Conservation (phyloP, 2,888 invertebrate genomes). For the Clivina fossor region DNA sequence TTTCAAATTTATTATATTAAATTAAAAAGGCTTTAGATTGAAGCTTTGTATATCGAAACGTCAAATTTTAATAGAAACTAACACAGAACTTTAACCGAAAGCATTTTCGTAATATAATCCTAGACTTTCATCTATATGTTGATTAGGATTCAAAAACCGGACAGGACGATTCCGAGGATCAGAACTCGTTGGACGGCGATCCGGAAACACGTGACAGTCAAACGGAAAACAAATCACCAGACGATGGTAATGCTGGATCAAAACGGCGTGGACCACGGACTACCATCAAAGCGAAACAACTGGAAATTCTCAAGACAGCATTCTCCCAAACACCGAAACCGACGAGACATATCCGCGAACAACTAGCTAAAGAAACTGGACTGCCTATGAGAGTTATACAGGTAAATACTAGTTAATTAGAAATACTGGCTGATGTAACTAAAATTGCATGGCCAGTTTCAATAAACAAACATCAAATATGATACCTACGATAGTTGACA, state of each 20-base stretch:
- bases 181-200: slow-evolving; percentile 87
- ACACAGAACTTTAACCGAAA: no score
- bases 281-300: slow-evolving; percentile 98
- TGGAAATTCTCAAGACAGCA: slow-evolving; percentile 97
- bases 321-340: slow-evolving; percentile 99
- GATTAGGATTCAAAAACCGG: slow-evolving; percentile 72
- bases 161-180: slow-evolving; percentile 83
- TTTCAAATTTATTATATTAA: no score
- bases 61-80: no score
- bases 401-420: no score
- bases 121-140: no score
- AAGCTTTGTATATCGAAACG: no score
- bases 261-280: slow-evolving; percentile 96
- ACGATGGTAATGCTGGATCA: slow-evolving; percentile 86
- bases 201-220: slow-evolving; percentile 87
- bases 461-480: no score
- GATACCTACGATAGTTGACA: no score
- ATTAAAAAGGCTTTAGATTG: no score
- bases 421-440: no score
- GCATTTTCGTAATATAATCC: no score
- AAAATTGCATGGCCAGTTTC: no score
- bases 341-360: slow-evolving; percentile 97
- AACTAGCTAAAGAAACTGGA: slow-evolving; percentile 99
- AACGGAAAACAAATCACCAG: slow-evolving; percentile 89
- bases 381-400: slow-evolving; percentile 99